These are phyloP conservation scores for Flexamia atlantica DNA, from an alignment of 2,888 invertebrate species.

Conservation along the genomic window DNA sequence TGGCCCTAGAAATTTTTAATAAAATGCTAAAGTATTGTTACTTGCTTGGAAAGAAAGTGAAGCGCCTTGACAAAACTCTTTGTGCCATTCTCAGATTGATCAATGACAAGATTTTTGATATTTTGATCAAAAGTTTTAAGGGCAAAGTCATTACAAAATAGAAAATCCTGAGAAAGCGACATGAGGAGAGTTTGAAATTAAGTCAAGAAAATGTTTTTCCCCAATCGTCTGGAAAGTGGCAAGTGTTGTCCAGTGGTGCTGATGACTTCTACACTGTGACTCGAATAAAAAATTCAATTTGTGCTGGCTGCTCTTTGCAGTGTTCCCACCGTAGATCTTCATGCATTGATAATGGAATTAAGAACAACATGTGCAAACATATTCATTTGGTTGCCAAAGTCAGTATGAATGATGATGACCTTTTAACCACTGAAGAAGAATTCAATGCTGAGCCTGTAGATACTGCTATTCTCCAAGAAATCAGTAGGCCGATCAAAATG, in stretches of 20 bases:
- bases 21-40: not conserved
- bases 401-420: not conserved
- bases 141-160: not conserved
- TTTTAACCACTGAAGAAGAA: too few relatives aligned
- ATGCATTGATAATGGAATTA: conserved; percentile 6
- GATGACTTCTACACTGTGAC: too few relatives aligned
- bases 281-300: too few relatives aligned
- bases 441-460: too few relatives aligned
- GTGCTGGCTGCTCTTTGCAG: too few relatives aligned
- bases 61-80: not conserved
- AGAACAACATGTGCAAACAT: not conserved
- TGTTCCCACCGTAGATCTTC: too few relatives aligned
- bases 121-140: not conserved
- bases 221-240: too few relatives aligned
- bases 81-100: not conserved
- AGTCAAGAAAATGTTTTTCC: not conserved
- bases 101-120: not conserved
- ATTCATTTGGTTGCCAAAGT: not conserved
- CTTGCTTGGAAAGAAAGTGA: not conserved
- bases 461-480: too few relatives aligned
- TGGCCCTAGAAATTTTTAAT: conserved; percentile 5
- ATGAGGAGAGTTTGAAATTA: not conserved
- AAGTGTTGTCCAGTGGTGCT: too few relatives aligned
- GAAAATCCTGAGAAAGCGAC: not conserved
- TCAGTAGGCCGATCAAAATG: too few relatives aligned